Evolutionary conservation across 1,140 invertebrate genomes (phyloP), one percentile per base, ranked within the genome.

Genomic region (Drosophila nigromelanica): DNA sequence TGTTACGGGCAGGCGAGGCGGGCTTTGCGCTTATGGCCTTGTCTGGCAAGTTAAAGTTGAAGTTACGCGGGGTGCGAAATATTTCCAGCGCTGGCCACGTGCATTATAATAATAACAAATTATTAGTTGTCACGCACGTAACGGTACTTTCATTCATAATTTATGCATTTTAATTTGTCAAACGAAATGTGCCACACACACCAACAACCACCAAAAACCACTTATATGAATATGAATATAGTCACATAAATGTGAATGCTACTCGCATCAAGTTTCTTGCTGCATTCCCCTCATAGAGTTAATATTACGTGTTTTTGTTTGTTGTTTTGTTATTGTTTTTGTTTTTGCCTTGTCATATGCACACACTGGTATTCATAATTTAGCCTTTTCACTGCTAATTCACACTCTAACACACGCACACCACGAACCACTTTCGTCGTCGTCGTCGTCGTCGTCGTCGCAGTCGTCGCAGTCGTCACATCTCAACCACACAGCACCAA

Each of bases 101-200:
- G 83, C 83, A 76, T 78, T 66, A 82, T 82, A 90, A 85, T 82
- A 90, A 89, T 90, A 90, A 90, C 86, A 90, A 90, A 90, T 90
- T 72, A 87, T 90, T 82, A 73, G 70, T 90, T 87, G 87, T 72
- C 87, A 90, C 87, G 87, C 87, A 90, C 81, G 87, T 82, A 90
- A 90, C 78, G 86, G 66, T 90, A 86, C 81, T 90, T 90, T 90
- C 70, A 79, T 86, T 90, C 79, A 90, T 90, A 90, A 90, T 90
- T 90, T 90, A 90, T 90, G 78, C 81, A 90, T 86, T 90, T 90
- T 82, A 82, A 90, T 90, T 90, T 90, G 81, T 90, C 87, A 87
- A 89, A 73, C 63, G 64, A 80, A 70, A 35, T 60, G 66, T 50
- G 50, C 24, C 66, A 73, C 54, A 33, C 37, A 56, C 42, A 56